phyloP scores from a whole-genome alignment of 2,888 invertebrate genomes.

The Sminthurinus aureus region DNA sequence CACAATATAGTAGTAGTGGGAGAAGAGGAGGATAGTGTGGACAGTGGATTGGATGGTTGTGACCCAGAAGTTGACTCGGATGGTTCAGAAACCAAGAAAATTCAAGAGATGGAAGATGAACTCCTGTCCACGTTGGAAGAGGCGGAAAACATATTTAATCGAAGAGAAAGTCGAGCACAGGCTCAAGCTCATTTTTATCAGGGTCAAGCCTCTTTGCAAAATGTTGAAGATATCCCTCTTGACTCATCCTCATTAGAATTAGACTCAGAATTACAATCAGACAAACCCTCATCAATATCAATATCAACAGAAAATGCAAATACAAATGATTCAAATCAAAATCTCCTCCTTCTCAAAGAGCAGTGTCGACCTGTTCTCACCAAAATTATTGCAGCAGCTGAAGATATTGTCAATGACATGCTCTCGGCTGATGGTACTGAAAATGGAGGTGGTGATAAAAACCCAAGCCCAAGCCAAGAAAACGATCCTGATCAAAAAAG shows the following conservation, averaged over 20 bases:
- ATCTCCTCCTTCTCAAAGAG: slow-evolving; percentile 2
- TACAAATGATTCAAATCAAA: too few relatives aligned
- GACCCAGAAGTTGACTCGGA: not conserved
- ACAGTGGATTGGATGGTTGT: slow-evolving; percentile 33
- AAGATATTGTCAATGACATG: slow-evolving; percentile 30
- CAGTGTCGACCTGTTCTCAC: slow-evolving; percentile 18
- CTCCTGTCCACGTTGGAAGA: slow-evolving; percentile 21
- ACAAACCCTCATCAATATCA: too few relatives aligned
- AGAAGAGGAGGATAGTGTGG: slow-evolving; percentile 24
- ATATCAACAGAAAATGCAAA: too few relatives aligned
- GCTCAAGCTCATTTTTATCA: too few relatives aligned
- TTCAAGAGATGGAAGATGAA: slow-evolving; percentile 30
- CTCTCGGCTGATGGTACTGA: not conserved
- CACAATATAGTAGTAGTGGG: not conserved
- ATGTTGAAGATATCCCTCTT: too few relatives aligned
- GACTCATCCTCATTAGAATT: not conserved
- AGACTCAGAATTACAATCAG: not conserved
- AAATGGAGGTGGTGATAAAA: not conserved
- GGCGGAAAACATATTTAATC: slow-evolving; percentile 1
- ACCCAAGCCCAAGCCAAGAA: not conserved
- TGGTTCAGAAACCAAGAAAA: slow-evolving; percentile 1
- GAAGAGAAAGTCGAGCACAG: not conserved
- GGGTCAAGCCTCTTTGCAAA: too few relatives aligned
- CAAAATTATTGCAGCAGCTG: slow-evolving; percentile 9
- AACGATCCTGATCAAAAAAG: not conserved